Percentiles rank a stretch among this genome's conserved stretches.
These are phyloP conservation scores for Mnemiopsis leidyi DNA, from an alignment of 37 sponge, comb jelly and placozoan species.

Conservation along the genomic window DNA sequence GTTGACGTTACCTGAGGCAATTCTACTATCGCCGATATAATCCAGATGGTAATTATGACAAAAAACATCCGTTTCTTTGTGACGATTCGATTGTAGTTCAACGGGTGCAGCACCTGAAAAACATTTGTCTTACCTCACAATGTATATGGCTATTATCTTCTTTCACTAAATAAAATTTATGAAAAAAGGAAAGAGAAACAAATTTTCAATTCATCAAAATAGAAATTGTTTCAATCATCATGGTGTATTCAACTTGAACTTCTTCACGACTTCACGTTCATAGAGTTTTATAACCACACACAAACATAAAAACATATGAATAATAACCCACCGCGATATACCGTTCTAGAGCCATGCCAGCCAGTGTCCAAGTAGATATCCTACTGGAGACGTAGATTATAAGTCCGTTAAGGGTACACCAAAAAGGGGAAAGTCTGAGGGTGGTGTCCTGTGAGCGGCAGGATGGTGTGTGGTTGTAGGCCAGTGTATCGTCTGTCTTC, in stretches of 20 bases:
- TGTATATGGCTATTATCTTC: too few species aligned
- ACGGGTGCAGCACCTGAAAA: conserved; percentile 14
- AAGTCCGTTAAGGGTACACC: conserved; percentile 8
- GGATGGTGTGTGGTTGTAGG: conserved; percentile 10
- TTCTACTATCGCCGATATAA: neutral
- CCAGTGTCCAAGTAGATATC: conserved; percentile 40
- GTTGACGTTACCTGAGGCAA: conserved; percentile 38
- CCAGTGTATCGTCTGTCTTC: neutral
- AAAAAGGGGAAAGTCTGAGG: neutral
- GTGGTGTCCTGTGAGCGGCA: neutral
- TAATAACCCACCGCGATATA: neutral
- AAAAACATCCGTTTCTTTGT: neutral
- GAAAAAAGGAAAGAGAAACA: too few species aligned
- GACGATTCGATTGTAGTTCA: neutral
- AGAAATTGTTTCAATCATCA: too few species aligned
- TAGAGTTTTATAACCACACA: too few species aligned
- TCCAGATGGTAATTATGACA: neutral
- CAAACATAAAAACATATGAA: neutral
- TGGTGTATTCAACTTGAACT: too few species aligned
- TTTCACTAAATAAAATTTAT: too few species aligned
- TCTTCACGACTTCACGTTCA: too few species aligned
- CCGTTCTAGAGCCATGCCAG: conserved; percentile 16
- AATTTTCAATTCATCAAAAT: too few species aligned
- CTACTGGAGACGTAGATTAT: conserved; percentile 23
- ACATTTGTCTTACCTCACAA: too few species aligned